Base-by-base conservation (phyloP, 2,888 invertebrate species). In the Lasioglossum malachurum region DNA sequence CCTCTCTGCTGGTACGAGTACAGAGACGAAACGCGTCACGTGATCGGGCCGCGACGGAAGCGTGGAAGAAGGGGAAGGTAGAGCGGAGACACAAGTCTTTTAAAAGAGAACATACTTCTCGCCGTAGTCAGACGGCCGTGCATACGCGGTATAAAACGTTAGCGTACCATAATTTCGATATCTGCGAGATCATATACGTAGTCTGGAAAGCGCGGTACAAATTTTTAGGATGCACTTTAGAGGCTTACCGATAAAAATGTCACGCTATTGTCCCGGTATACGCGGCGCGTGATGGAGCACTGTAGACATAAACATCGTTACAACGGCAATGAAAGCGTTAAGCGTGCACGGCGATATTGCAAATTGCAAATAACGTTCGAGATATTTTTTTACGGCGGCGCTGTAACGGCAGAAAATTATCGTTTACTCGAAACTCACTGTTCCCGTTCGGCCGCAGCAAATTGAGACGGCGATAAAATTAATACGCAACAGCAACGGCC, bases 401-500 rank as follows among this genome's bases (percentile, higher is more conserved):
- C n/a, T 57, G 57, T 57, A 57, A 57, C n/a, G 4, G 1, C 57
- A 27, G 12, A 57, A 4, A 57, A 57, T 57, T 57, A 57, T 57
- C n/a, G n/a, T 57, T 57, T 57, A 4, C n/a, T 57, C 57, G 57
- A 57, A 57, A 57, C 57, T n/a, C 57, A 4, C 3, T n/a, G 57
- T 57, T 57, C 57, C 23, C 57, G 12, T 57, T 57, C 57, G 57
- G 57, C 10, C n/a, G 57, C 12, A n/a, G 57, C n/a, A 57, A 57
- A n/a, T 57, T n/a, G 57, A 57, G 57, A 57, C 57, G 23, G 49
- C 49, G 57, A 57, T n/a, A 57, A 57, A n/a, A 57, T n/a, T 10
- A 57, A 57, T 57, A 27, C 57, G 57, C n/a, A 57, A 57, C 57
- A 57, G 78, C 73, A 73, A 49, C 64, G 44, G 41, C 8, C 31